Conservation (phyloP, 2,888 invertebrate genomes). For the Sericinus montela region DNA sequence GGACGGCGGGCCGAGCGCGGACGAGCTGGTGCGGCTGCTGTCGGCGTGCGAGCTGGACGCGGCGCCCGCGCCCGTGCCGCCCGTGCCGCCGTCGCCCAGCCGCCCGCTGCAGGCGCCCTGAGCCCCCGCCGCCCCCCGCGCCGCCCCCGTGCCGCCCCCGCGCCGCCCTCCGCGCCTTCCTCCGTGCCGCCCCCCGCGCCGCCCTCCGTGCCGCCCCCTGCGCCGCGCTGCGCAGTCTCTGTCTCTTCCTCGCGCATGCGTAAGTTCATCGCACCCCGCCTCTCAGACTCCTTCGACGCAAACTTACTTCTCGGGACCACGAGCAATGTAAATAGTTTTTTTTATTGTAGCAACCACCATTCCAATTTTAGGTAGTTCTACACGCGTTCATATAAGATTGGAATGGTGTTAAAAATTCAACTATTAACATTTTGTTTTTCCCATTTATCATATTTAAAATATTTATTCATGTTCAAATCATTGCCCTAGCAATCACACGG, state of each 20-base stretch:
- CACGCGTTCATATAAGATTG: too few relatives aligned
- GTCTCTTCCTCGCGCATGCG: slow-evolving; percentile 25
- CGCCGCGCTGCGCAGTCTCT: slow-evolving; percentile 34
- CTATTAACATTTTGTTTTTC: too few relatives aligned
- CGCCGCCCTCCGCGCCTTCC: slow-evolving; percentile 85
- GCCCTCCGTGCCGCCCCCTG: slow-evolving; percentile 61
- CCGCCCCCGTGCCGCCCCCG: slow-evolving; percentile 33
- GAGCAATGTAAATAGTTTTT: too few relatives aligned
- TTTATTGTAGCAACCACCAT: too few relatives aligned
- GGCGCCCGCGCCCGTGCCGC: slow-evolving; percentile 81
- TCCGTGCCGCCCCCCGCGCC: slow-evolving; percentile 63
- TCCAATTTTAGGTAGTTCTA: too few relatives aligned
- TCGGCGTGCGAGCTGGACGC: slow-evolving; percentile 97
- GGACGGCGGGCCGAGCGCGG: slow-evolving; percentile 94
- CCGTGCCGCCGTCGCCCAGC: slow-evolving; percentile 59
- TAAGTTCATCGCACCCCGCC: neutral
- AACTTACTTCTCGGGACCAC: too few relatives aligned
- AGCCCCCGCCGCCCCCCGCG: slow-evolving; percentile 36
- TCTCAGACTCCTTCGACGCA: too few relatives aligned
- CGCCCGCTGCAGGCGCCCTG: slow-evolving; percentile 57
- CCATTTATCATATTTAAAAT: too few relatives aligned
- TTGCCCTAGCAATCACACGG: too few relatives aligned
- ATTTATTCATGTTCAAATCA: too few relatives aligned
- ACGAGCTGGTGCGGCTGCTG: slow-evolving; percentile 92
- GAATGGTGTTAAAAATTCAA: too few relatives aligned